Evolutionary conservation across 2,888 invertebrate species (phyloP).

Genomic region (Idaea dimidiata): DNA sequence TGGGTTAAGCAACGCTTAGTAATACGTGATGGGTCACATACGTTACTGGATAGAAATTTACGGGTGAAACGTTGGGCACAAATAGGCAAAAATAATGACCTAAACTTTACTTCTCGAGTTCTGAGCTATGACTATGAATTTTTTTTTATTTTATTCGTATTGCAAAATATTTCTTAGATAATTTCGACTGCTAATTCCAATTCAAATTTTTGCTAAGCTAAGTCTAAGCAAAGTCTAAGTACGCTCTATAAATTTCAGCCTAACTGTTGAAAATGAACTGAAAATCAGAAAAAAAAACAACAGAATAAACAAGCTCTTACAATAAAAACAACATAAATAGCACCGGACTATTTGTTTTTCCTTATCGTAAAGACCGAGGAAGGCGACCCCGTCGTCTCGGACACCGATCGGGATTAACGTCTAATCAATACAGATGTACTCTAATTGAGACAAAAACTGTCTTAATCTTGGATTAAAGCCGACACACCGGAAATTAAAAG

Average conservation of each 20-base stretch:
- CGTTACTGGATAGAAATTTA: no score
- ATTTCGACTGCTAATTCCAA: no score
- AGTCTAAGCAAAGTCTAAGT: no score
- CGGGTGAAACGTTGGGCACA: no score
- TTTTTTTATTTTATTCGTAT: no score
- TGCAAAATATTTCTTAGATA: no score
- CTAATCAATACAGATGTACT: conserved; percentile 48
- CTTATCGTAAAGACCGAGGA: conserved; percentile 40
- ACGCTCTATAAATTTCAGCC: neutral
- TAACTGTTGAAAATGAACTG: conserved; percentile 10
- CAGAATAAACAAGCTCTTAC: conserved; percentile 1
- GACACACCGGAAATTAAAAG: conserved; percentile 25
- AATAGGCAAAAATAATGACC: no score
- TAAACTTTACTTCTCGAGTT: no score
- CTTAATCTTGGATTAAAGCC: conserved; percentile 22
- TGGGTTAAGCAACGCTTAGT: no score
- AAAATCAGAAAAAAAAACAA: conserved; percentile 4
- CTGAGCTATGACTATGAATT: no score
- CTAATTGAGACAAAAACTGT: conserved; percentile 52
- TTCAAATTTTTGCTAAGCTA: no score
- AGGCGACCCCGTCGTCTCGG: conserved; percentile 50
- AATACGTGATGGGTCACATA: no score
- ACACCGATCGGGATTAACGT: conserved; percentile 65
- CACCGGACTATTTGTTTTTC: conserved; percentile 20
- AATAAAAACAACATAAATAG: conserved; percentile 8